phyloP scores from a whole-genome alignment of 2,888 invertebrate genomes.

The Aporophyla nigra region DNA sequence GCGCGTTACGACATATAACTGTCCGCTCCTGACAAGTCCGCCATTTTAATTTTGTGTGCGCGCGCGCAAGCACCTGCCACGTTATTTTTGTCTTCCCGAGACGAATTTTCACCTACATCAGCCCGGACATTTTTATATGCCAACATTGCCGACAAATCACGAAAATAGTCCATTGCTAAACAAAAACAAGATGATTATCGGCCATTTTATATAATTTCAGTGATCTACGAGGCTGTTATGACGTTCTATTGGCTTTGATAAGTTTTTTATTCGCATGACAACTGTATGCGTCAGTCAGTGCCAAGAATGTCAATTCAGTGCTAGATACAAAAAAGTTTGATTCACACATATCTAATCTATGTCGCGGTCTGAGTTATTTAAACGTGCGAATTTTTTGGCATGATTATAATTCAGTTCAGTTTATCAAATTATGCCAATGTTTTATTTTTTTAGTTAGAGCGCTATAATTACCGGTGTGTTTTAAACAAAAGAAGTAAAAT shows the following conservation, averaged over 20 bases:
- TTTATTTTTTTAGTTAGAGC: slow-evolving; percentile 16
- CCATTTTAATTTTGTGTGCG: slow-evolving; percentile 82
- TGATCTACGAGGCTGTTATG: slow-evolving; percentile 84
- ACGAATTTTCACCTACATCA: slow-evolving; percentile 82
- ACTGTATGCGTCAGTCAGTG: slow-evolving; percentile 79
- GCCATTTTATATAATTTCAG: slow-evolving; percentile 85
- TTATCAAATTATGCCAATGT: slow-evolving; percentile 40
- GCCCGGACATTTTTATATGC: slow-evolving; percentile 85
- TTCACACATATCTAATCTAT: slow-evolving; percentile 71
- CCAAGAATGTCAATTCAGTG: slow-evolving; percentile 74
- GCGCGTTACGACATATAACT: slow-evolving; percentile 80
- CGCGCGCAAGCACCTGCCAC: slow-evolving; percentile 79
- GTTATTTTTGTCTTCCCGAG: slow-evolving; percentile 83
- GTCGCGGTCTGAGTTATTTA: slow-evolving; percentile 41
- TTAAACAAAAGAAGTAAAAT: not conserved
- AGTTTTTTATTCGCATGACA: slow-evolving; percentile 79
- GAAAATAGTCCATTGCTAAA: slow-evolving; percentile 85
- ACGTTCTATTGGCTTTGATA: slow-evolving; percentile 82
- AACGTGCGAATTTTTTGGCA: slow-evolving; percentile 33
- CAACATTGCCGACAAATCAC: slow-evolving; percentile 87
- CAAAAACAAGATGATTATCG: slow-evolving; percentile 89
- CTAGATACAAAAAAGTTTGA: slow-evolving; percentile 75
- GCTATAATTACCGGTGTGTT: not conserved
- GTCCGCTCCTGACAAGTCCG: slow-evolving; percentile 79
- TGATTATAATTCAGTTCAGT: slow-evolving; percentile 25